phyloP scores from a whole-genome alignment of 64 coral and sea anemone species.

The Stichodactyla helianthus region DNA sequence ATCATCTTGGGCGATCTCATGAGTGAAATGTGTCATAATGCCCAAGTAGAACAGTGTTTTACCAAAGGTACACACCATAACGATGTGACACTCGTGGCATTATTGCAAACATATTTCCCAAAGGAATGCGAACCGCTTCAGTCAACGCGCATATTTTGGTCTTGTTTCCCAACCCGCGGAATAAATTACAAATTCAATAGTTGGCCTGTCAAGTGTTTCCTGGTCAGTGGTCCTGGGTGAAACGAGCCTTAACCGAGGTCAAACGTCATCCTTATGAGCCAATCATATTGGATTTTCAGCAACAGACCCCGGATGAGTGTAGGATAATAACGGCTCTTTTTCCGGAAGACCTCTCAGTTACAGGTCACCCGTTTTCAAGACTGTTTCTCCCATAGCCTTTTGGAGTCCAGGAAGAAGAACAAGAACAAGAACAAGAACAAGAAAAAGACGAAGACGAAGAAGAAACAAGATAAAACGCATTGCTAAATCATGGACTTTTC shows the following conservation, averaged over 20 bases:
- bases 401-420: background rate
- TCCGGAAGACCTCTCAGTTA: background rate
- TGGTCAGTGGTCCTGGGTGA: background rate
- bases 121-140: conserved; percentile 15
- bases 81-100: conserved; percentile 17
- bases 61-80: conserved; percentile 38
- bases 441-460: background rate
- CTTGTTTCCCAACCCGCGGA: background rate
- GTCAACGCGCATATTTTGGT: conserved; percentile 31
- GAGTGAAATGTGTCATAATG: conserved; percentile 23
- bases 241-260: background rate
- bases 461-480: background rate
- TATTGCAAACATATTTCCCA: conserved; percentile 38
- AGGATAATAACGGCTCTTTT: background rate
- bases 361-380: background rate
- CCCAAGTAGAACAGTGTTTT: conserved; percentile 28
- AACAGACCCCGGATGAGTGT: background rate
- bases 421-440: background rate
- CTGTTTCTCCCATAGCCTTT: background rate
- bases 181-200: background rate
- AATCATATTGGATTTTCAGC: conserved; percentile 2
- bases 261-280: background rate
- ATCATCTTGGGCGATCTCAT: conserved; percentile 44
- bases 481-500: background rate
- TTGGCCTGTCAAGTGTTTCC: conserved; percentile 2